Evolutionary conservation across 1,140 invertebrate genomes (phyloP), one percentile per base, ranked within the genome.

Genomic region (Drosophila nannoptera): DNA sequence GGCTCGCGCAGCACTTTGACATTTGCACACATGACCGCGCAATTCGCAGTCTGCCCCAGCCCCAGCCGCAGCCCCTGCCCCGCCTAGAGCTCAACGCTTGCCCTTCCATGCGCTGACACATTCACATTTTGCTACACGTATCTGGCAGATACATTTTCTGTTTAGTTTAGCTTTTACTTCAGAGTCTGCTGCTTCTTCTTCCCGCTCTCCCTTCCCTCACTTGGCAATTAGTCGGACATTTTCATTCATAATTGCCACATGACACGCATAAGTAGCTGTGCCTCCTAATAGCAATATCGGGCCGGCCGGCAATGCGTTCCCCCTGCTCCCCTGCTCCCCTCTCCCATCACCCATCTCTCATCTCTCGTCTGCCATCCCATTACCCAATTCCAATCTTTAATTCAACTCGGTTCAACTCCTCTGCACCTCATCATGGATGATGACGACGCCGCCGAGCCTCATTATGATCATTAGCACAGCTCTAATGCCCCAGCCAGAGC

Each of bases 191-290:
- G 32, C 14, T 53, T 7, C 48, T 46, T 14, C n/a, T 38, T 35
- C 22, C 40, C n/a, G n/a, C n/a, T n/a, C n/a, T n/a, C n/a, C n/a
- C n/a, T n/a, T n/a, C n/a, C 52, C 48, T 58, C 62, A 61, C 45
- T 67, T 58, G 31, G 73, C 73, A 75, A 75, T 75, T 75, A 75
- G 73, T 49, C 69, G 69, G 63, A 52, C 69, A 72, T 72, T 75
- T 75, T 75, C 63, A 72, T 72, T 68, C 63, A 67, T 55, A 75
- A 75, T 75, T 75, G 69, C 73, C 69, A 62, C 69, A 75, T 75
- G 69, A 75, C 73, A 75, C 73, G 73, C 73, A 75, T 75, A 75
- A 72, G 69, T 75, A 72, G 72, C 64, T 70, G 66, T n/a, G n/a
- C n/a, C 71, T 67, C 36, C 71, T 69, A 69, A 69, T 73, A 60